Percentiles rank a stretch among this genome's conserved stretches.
Conservation (phyloP, 23 tunicate species). For the Styela plicata region DNA sequence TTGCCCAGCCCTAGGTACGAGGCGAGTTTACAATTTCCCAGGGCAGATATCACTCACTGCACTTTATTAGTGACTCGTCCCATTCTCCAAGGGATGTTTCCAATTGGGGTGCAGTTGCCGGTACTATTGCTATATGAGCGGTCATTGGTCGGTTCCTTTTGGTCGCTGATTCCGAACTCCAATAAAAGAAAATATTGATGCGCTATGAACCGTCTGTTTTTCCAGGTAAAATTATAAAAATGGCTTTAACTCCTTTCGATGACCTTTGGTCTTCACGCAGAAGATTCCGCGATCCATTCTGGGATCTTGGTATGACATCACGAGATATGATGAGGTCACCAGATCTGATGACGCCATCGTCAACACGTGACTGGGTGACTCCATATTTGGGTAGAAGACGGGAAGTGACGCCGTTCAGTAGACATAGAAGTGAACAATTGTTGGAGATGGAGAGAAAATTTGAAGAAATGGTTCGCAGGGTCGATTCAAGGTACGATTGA, state of each 20-base stretch:
- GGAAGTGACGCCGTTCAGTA: not conserved
- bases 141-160: too few species aligned
- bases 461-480: conserved; percentile 58
- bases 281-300: not conserved
- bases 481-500: conserved; percentile 45
- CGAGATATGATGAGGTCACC: not conserved
- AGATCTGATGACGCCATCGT: not conserved
- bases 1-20: too few species aligned
- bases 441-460: conserved; percentile 55
- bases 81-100: too few species aligned
- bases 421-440: conserved; percentile 21
- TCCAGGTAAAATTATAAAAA: too few species aligned
- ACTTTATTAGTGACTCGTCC: too few species aligned
- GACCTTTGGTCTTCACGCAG: not conserved
- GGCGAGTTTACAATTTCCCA: too few species aligned
- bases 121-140: too few species aligned
- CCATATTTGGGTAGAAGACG: not conserved
- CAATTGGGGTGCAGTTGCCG: too few species aligned
- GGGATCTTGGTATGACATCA: not conserved
- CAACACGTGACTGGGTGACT: conserved; percentile 20
- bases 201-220: too few species aligned
- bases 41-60: too few species aligned
- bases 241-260: not conserved
- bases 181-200: too few species aligned
- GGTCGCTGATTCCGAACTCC: too few species aligned